These are phyloP conservation scores for Onychostruthus taczanowskii DNA, from an alignment of 2,113 vertebrate genomes.

Conservation along the genomic window DNA sequence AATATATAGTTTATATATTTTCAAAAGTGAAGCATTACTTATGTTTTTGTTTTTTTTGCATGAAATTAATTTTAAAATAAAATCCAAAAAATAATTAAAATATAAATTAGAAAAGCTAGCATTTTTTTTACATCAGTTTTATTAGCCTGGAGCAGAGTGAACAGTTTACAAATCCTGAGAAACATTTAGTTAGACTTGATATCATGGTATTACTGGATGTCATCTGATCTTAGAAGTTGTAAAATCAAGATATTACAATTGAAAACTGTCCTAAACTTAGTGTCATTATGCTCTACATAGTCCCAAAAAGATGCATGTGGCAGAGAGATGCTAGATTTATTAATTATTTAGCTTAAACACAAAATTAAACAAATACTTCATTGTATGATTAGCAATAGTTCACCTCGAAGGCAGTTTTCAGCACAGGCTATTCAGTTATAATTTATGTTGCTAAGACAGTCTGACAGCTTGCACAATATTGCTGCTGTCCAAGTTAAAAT, in stretches of 20 bases:
- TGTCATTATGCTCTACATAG: background rate
- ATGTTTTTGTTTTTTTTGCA: too few species aligned
- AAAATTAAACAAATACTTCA: background rate
- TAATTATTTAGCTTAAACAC: background rate
- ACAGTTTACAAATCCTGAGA: background rate
- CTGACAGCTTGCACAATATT: background rate
- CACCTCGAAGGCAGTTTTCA: background rate
- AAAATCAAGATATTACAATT: background rate
- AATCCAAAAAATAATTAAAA: background rate
- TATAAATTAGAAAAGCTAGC: background rate
- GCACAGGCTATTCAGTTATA: background rate
- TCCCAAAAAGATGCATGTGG: background rate
- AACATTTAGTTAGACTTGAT: background rate
- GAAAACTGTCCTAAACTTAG: background rate
- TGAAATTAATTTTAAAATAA: background rate
- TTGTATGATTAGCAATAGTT: background rate
- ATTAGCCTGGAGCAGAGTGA: background rate
- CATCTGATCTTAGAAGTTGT: background rate
- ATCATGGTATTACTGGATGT: background rate
- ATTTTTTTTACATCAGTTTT: background rate
- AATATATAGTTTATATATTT: background rate
- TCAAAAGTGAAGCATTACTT: background rate
- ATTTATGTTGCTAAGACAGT: background rate
- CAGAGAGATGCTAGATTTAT: background rate
- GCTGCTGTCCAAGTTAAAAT: background rate